Percentiles rank a stretch among this genome's conserved stretches.
Evolutionary conservation across 2,797 vertebrate species (phyloP).

Genomic region (Tokudaia muenninki): DNA sequence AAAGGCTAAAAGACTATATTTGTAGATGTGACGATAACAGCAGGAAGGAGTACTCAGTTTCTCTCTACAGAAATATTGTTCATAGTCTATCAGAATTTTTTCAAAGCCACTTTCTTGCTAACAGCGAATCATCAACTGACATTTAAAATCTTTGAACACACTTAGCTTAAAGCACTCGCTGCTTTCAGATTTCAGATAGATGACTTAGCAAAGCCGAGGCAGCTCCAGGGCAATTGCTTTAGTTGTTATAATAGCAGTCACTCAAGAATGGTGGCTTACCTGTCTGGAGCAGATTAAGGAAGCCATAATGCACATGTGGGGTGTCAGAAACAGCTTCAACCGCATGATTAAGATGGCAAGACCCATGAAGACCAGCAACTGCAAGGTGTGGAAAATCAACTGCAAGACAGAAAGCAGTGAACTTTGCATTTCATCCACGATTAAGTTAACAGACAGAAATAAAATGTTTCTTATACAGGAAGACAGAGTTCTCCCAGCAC

Average conservation of each 20-base stretch:
- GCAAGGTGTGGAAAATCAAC: conserved; percentile 93
- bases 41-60: too few relatives aligned
- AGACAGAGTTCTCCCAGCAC: background rate
- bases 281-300: conserved; percentile 92
- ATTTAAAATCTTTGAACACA: background rate
- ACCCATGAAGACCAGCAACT: conserved; percentile 91
- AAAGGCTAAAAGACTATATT: background rate
- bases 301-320: conserved; percentile 95
- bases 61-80: background rate
- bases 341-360: conserved; percentile 94
- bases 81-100: background rate
- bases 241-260: background rate
- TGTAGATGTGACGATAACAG: background rate
- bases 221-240: background rate
- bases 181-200: background rate
- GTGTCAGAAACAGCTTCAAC: conserved; percentile 94
- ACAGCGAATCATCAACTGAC: background rate
- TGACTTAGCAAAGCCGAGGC: background rate
- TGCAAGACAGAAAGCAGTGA: conserved; percentile 78
- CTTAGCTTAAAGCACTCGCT: background rate
- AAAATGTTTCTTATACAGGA: background rate
- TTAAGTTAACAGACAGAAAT: conserved; percentile 2
- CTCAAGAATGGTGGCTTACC: conserved; percentile 84
- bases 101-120: background rate
- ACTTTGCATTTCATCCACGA: background rate